Evolutionary conservation across 2,888 invertebrate genomes (phyloP), one percentile per base, ranked within the genome.

Genomic region (Penaeus monodon): DNA sequence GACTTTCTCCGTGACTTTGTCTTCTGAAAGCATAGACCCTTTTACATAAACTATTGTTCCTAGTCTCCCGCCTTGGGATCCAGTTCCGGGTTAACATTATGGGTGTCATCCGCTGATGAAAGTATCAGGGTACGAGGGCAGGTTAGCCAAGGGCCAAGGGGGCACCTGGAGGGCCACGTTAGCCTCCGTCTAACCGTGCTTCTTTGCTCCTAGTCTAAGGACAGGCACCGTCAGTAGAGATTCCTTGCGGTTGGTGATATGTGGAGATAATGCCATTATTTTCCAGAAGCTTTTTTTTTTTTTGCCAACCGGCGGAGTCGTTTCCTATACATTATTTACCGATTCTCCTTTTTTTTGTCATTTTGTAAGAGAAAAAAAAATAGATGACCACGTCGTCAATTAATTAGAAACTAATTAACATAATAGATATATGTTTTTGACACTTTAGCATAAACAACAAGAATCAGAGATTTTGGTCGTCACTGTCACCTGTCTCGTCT

Each of bases 401-500:
- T 57, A 57, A 57, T 17, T 57, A 57, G 57, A 57, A 20, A 57
- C 57, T 57, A 57, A 57, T 57, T 57, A 57, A 57, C 57, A 20
- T 57, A 57, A 57, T 57, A 57, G 17, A 57, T 57, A 57, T 57
- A 14, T 57, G 57, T 57, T 57, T 57, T 57, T 57, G 57, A 57
- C 57, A 57, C 65, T 29, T 80, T 24, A 63, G 65, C 8, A 77
- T 49, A 27, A 6, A 12, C 38, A 24, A 49, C 49, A 24, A 49
- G 27, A 82, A 27, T 89, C 84, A 90, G 64, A 78, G 90, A 63
- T 68, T 80, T 90, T 91, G 91, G 87, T 91, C 91, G 88, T 92
- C 92, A 91, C 91, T 91, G 89, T 92, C 92, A 89, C 91, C 91
- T 81, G 91, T 91, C 89, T 91, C 91, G 86, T 90, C 91, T 89